A percentile compares a stretch with the other conserved stretches of the same genome.
Conservation (phyloP, 2,797 vertebrate species). For the Siniperca obscura region DNA sequence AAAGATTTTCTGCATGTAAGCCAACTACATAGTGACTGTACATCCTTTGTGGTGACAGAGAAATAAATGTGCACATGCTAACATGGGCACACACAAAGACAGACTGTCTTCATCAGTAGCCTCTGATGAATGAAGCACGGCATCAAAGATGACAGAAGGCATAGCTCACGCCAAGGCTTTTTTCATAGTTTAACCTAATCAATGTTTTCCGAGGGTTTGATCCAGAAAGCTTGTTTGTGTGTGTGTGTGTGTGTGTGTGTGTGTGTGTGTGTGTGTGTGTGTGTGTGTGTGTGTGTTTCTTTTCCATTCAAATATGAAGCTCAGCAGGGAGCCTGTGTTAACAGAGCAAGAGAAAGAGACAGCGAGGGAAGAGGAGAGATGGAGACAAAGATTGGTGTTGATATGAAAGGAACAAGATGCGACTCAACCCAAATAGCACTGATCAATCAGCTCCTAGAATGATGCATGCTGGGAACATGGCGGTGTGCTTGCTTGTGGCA, state of each 20-base stretch:
- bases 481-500: conserved; percentile 36
- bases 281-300: conserved; percentile 19
- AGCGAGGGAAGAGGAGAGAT: conserved; percentile 27
- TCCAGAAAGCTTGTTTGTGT: conserved; percentile 31
- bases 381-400: conserved; percentile 58
- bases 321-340: conserved; percentile 55
- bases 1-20: conserved; percentile 40
- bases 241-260: not conserved
- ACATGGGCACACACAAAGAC: not conserved
- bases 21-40: conserved; percentile 23
- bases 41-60: conserved; percentile 35
- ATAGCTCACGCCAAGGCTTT: conserved; percentile 31
- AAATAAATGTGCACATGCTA: conserved; percentile 22
- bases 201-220: conserved; percentile 64
- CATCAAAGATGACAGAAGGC: conserved; percentile 62
- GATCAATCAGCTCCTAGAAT: conserved; percentile 78
- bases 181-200: conserved; percentile 65
- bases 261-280: not conserved
- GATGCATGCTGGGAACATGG: conserved; percentile 69
- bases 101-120: conserved; percentile 43
- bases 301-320: conserved; percentile 46
- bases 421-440: conserved; percentile 53
- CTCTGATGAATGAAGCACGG: conserved; percentile 58
- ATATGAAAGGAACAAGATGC: conserved; percentile 57
- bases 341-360: conserved; percentile 56